Percentiles rank a stretch among this genome's conserved stretches.
phyloP scores from a whole-genome alignment of 2,113 vertebrate genomes.

The Vulpes lagopus region DNA sequence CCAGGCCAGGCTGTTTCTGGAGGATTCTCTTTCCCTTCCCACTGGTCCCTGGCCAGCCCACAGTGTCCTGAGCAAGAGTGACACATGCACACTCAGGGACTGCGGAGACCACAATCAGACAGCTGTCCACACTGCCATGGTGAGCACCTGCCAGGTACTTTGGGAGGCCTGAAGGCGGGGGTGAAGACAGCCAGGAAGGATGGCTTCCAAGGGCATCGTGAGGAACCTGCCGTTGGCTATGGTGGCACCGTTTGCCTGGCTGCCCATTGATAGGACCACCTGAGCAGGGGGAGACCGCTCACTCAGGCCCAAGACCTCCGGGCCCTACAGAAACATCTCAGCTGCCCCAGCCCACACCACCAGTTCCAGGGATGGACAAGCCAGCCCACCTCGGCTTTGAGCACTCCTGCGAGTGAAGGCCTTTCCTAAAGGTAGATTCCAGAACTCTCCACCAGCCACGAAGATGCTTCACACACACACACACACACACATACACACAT shows the following conservation, averaged over 20 bases:
- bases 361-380: not conserved
- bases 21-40: accelerated
- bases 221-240: not conserved
- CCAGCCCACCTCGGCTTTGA: not conserved
- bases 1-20: accelerated
- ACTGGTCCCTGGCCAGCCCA: accelerated
- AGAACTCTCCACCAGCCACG: accelerated
- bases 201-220: accelerated
- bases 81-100: accelerated
- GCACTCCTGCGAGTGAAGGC: not conserved
- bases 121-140: accelerated
- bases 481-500: too few relatives aligned
- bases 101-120: not conserved
- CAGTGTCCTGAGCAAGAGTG: not conserved
- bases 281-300: not conserved
- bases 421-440: not conserved
- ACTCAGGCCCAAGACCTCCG: not conserved
- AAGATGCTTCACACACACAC: not conserved
- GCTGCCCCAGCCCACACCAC: too few relatives aligned
- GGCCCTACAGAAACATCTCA: not conserved
- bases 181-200: too few relatives aligned
- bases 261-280: accelerated
- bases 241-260: accelerated
- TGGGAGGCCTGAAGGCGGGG: not conserved
- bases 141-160: too few relatives aligned